phyloP scores from a whole-genome alignment of 1,140 invertebrate genomes.

The Scaptomyza pallida region DNA sequence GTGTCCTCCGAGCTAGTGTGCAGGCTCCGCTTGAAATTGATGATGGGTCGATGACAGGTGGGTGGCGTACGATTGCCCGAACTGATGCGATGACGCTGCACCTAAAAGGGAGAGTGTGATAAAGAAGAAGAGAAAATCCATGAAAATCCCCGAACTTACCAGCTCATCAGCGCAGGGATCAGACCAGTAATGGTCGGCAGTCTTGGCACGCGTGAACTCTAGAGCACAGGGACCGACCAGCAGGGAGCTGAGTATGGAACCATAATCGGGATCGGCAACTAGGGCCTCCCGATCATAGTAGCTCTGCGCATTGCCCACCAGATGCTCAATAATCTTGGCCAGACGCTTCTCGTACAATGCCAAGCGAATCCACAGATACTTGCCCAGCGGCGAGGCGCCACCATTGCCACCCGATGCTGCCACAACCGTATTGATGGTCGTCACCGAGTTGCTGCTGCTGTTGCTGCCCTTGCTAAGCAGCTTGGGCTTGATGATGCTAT shows the following conservation, averaged over 20 bases:
- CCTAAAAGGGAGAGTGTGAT: constrained; percentile 58
- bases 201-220: constrained; percentile 95
- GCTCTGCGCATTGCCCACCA: constrained; percentile 90
- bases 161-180: constrained; percentile 96
- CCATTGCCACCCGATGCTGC: constrained; percentile 19
- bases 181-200: constrained; percentile 94
- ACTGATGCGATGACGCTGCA: constrained; percentile 93
- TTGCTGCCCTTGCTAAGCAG: constrained; percentile 86
- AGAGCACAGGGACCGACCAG: constrained; percentile 96
- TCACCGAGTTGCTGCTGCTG: constrained; percentile 84
- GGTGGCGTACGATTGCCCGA: constrained; percentile 90
- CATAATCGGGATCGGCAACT: constrained; percentile 94
- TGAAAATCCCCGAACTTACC: constrained; percentile 85
- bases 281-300: constrained; percentile 95
- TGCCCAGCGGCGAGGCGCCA: constrained; percentile 46
- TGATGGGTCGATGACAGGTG: constrained; percentile 88
- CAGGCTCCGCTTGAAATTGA: constrained; percentile 89
- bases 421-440: constrained; percentile 80
- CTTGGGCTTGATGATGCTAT: constrained; percentile 88
- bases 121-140: constrained; percentile 85
- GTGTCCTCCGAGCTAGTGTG: constrained; percentile 88
- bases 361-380: constrained; percentile 95
- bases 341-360: constrained; percentile 95
- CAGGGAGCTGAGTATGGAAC: constrained; percentile 95
- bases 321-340: constrained; percentile 93